Conservation (phyloP, 2,888 invertebrate genomes). For the Hirtodrosophila confusa region DNA sequence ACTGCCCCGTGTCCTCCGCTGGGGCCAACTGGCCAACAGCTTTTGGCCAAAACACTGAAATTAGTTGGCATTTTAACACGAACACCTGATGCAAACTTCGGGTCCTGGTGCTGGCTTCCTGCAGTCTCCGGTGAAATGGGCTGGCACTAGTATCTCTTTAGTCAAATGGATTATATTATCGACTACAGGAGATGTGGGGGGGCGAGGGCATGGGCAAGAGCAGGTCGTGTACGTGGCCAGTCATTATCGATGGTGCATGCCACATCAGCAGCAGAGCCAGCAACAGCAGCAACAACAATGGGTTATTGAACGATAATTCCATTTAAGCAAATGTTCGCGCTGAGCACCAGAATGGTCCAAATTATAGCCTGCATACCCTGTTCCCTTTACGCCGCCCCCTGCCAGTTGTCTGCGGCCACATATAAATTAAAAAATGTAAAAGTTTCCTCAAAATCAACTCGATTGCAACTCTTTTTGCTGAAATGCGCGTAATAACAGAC, state of each 20-base stretch:
- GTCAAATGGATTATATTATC: conserved; percentile 72
- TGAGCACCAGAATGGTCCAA: conserved; percentile 74
- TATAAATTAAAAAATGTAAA: conserved; percentile 56
- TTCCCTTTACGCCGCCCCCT: background rate
- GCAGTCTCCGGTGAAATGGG: conserved; percentile 44
- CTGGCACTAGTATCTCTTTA: conserved; percentile 58
- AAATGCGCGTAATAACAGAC: conserved; percentile 67
- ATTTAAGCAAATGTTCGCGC: conserved; percentile 77
- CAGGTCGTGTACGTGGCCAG: conserved; percentile 35
- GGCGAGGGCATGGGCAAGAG: background rate
- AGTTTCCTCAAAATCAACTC: conserved; percentile 61
- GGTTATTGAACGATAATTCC: conserved; percentile 79
- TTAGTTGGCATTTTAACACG: conserved; percentile 81
- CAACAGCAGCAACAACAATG: conserved; percentile 39
- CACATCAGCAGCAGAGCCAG: conserved; percentile 14
- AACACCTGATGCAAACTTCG: conserved; percentile 69
- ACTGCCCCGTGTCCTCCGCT: background rate
- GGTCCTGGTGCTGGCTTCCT: conserved; percentile 37
- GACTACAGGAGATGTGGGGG: background rate
- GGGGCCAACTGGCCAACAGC: conserved; percentile 38
- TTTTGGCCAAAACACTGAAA: conserved; percentile 72
- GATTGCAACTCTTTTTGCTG: conserved; percentile 51
- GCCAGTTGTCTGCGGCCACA: conserved; percentile 4
- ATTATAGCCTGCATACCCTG: conserved; percentile 56
- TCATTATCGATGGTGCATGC: conserved; percentile 66